Evolutionary conservation across 2,113 vertebrate species (phyloP).

Genomic region (Desmodus rotundus): DNA sequence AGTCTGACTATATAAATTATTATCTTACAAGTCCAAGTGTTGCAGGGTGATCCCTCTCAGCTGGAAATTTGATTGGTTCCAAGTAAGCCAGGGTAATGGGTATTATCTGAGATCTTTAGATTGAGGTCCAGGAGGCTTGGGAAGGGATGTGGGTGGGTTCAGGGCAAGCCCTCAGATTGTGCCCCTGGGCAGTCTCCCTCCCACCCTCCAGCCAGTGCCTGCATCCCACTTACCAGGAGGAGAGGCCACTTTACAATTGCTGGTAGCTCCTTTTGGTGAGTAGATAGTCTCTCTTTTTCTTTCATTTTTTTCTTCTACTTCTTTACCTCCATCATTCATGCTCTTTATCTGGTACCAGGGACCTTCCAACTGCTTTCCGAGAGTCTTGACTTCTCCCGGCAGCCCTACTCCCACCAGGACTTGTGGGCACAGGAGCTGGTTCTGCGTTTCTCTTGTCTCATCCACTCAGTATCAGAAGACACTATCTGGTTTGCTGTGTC

Average conservation of each 20-base stretch:
- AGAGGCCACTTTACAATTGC: background rate
- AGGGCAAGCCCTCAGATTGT: background rate
- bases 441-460: background rate
- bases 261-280: background rate
- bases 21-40: background rate
- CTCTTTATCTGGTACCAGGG: background rate
- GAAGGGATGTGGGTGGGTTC: background rate
- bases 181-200: background rate
- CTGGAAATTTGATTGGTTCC: background rate
- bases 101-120: background rate
- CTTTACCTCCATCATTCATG: background rate
- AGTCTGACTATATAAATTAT: background rate
- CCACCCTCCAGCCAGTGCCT: no score
- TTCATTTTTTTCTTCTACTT: rapidly evolving
- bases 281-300: background rate
- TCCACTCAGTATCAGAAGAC: background rate
- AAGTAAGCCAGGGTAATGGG: background rate
- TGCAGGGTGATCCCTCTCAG: background rate
- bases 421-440: background rate
- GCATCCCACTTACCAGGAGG: background rate
- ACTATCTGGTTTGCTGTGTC: background rate
- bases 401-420: background rate
- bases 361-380: background rate
- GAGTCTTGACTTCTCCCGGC: background rate
- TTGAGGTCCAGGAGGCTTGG: background rate